Evolutionary conservation across 2,888 invertebrate species (phyloP), one percentile per base, ranked within the genome.

Genomic region (Tribolium freemani): DNA sequence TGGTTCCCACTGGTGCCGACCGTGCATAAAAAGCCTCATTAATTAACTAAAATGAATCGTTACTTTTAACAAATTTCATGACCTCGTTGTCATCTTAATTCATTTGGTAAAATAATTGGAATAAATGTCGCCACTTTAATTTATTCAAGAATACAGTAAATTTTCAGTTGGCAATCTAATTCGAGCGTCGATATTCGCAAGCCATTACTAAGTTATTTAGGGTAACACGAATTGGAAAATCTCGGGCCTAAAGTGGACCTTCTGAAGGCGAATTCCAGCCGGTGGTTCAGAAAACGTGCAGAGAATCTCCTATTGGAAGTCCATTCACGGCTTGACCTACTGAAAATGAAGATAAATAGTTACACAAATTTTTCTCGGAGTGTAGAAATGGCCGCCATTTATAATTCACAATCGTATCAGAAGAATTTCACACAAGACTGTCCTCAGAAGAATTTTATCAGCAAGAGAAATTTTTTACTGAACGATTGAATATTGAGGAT

Each of bases 201-300:
- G 9, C 74, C 69, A 71, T 74, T 74, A 69, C 69, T 60, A 48
- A 70, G 69, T 72, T 63, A 70, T 76, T 76, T 75, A 69, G 70
- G 53, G 71, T 26, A 75, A 73, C 73, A 63, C 67, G 70, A 75
- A 76, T 72, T 70, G 78, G 75, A 78, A 79, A 81, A 81, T 80
- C 79, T 78, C 72, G 69, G 64, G 73, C 67, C 76, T 75, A 74
- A 79, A 77, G 75, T 74, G 78, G 75, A 79, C 77, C 76, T 80
- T 77, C 77, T 74, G 73, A 77, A 76, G 77, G 61, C 44, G 54
- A 68, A 67, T 69, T 57, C 56, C 67, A 60, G 56, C 61, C 31
- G 70, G 48, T 67, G 48, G 73, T 70, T 21, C 56, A 44, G 16
- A 31, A 21, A 13, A 68, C 68, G 73, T 74, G 73, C 56, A n/a